Base-by-base conservation (phyloP, 1,140 invertebrate species). In the Drosophila ficusphila region DNA sequence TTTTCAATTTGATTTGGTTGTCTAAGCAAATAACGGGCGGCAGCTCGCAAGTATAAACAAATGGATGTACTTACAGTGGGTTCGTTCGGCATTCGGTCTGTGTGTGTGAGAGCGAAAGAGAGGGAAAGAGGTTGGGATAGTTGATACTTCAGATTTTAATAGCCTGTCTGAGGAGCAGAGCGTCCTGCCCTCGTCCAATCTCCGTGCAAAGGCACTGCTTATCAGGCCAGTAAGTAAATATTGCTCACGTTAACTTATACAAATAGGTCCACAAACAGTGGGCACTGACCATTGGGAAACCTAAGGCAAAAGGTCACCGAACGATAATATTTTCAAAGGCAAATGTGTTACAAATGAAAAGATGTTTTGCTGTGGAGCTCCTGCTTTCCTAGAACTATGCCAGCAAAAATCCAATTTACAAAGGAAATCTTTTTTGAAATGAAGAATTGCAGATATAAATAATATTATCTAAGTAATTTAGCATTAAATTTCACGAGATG, bases 1-100 rank as follows among this genome's bases (percentile, higher is more conserved):
- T 88, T 86, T 86, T 81, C 82, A 88, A 88, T 86, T 88, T 88
- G 81, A 86, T 86, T 86, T 86, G 64, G 62, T 77, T 64, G 68
- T 81, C 82, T 74, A 70, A 81, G 82, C 77, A 86, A 86, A 86
- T 77, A 86, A 58, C 69, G 38, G 58, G 47, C 61, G 82, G 54
- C 75, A 69, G 77, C 76, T 82, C 31, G 58, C 61, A 61, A 75
- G 61, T 70, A 85, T 76, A 85, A 85, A 67, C 65, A 85, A 79
- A 79, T 76, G 54, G 60, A 39, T 64, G 36, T 75, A 67, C 62
- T 64, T 75, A 78, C 70, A 41, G 67, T 12, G 36, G 47, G 54
- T 56, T 38, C 29, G 44, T 29, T 57, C 36, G 27, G 38, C 38
- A 34, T 42, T 19, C 41, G 38, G 47, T 9, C 16, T 23, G 47